phyloP scores from a whole-genome alignment of 2,797 vertebrate genomes.

The Alfaro cultratus region DNA sequence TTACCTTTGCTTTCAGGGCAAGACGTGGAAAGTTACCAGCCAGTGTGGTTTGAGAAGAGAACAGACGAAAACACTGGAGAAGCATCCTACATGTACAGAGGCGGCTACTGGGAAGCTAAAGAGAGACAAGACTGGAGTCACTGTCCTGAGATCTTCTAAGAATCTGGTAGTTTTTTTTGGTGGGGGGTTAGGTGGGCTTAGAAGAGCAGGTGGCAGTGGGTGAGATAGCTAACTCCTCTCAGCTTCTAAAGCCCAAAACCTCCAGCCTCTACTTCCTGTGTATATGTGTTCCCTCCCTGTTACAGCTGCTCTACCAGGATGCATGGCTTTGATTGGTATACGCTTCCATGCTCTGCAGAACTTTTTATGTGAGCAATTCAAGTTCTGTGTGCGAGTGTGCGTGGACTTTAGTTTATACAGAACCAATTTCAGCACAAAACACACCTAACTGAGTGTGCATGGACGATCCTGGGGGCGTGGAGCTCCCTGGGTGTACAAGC shows the following conservation, averaged over 20 bases:
- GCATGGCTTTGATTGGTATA: constrained; percentile 50
- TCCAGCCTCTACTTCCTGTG: constrained; percentile 27
- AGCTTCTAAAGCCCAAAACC: constrained; percentile 51
- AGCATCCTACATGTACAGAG: constrained; percentile 87
- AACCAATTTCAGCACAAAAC: constrained; percentile 16
- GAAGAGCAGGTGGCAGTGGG: constrained; percentile 20
- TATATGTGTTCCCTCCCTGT: constrained; percentile 30
- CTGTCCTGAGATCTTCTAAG: constrained; percentile 91
- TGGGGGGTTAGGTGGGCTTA: neutral
- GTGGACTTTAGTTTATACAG: constrained; percentile 11
- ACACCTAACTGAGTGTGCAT: constrained; percentile 1
- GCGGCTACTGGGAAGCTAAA: constrained; percentile 97
- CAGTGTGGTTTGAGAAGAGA: constrained; percentile 94
- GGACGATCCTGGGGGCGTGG: constrained; percentile 16
- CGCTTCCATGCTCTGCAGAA: constrained; percentile 23
- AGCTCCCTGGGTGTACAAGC: neutral
- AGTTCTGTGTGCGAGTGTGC: constrained; percentile 18
- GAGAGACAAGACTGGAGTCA: constrained; percentile 91
- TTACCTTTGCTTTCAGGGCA: constrained; percentile 79
- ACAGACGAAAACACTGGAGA: constrained; percentile 86
- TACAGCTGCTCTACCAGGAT: constrained; percentile 42
- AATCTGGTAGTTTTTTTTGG: constrained; percentile 14
- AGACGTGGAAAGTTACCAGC: constrained; percentile 85
- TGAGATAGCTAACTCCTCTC: constrained; percentile 14
- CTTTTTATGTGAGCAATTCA: constrained; percentile 12